Percentiles rank a stretch among this genome's conserved stretches.
Evolutionary conservation across 2,113 vertebrate genomes (phyloP).

Genomic region (Pelecanoides urinatrix): DNA sequence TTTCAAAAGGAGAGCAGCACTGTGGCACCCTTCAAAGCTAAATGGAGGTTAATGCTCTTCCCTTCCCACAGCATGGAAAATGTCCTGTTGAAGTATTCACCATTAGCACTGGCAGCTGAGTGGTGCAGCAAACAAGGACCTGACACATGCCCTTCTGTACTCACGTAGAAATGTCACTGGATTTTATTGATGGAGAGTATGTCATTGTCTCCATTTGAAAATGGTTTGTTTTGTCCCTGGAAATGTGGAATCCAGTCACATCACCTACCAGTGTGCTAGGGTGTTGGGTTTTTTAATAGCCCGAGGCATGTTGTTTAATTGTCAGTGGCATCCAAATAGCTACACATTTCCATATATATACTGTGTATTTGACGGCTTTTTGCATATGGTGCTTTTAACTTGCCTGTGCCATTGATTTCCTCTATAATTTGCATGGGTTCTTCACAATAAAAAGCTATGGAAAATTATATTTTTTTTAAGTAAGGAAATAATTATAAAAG

Average conservation of each 20-base stretch:
- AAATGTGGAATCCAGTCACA: neutral
- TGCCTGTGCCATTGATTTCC: neutral
- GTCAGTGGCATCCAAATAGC: neutral
- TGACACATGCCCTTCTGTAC: fast-evolving
- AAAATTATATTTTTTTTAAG: neutral
- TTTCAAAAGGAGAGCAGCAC: neutral
- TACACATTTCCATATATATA: neutral
- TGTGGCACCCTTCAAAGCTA: neutral
- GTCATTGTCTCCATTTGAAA: neutral
- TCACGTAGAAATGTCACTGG: neutral
- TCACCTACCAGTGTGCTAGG: neutral
- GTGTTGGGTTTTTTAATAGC: neutral
- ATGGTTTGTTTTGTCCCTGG: neutral
- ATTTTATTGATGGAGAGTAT: neutral
- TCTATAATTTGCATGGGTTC: neutral
- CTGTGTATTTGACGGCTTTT: neutral
- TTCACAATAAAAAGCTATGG: neutral
- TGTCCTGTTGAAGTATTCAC: neutral
- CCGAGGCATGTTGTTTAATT: neutral
- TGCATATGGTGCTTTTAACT: neutral
- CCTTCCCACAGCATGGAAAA: neutral
- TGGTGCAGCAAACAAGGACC: neutral
- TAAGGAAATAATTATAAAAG: neutral
- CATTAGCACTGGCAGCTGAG: neutral
- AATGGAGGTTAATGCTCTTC: neutral